Conservation (phyloP, 30 jellyfish, hydroid and myxozoan genomes). For the Aurelia sp. region DNA sequence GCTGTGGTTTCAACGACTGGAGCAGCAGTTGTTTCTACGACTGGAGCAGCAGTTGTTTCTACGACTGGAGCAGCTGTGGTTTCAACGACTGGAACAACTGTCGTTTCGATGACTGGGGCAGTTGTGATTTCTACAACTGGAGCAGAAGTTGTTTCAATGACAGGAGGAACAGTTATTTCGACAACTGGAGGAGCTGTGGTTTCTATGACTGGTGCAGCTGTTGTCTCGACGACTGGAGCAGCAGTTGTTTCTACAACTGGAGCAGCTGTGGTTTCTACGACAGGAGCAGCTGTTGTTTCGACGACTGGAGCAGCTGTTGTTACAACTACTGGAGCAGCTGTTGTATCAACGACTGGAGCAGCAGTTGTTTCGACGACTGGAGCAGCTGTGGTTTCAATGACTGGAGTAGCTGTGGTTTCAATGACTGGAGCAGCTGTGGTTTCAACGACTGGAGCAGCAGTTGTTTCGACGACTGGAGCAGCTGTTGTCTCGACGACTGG, state of each 20-base stretch:
- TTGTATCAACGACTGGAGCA: not conserved
- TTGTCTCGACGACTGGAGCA: slow-evolving; percentile 32
- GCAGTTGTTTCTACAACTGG: slow-evolving; percentile 11
- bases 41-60: slow-evolving; percentile 38
- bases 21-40: slow-evolving; percentile 1
- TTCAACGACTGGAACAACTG: slow-evolving; percentile 46
- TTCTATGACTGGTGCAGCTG: slow-evolving; percentile 41
- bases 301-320: slow-evolving; percentile 45
- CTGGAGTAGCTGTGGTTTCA: slow-evolving; percentile 44
- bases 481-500: slow-evolving; percentile 36
- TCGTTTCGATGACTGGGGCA: slow-evolving; percentile 19
- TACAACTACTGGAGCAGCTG: slow-evolving; percentile 10
- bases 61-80: slow-evolving; percentile 19
- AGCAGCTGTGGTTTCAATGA: slow-evolving; percentile 37
- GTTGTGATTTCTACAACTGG: slow-evolving; percentile 9
- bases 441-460: slow-evolving; percentile 25
- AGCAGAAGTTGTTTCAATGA: slow-evolving; percentile 26
- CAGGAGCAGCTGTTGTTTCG: slow-evolving; percentile 40
- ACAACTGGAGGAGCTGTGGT: slow-evolving; percentile 18
- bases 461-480: slow-evolving; percentile 44
- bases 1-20: slow-evolving; percentile 5
- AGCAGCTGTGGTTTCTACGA: slow-evolving; percentile 27
- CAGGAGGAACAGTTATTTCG: slow-evolving; percentile 21
- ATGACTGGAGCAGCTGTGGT: slow-evolving; percentile 49
- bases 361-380: slow-evolving; percentile 42